Base-by-base conservation (phyloP, 2,797 vertebrate genomes). In the Dromococcyx pavoninus region DNA sequence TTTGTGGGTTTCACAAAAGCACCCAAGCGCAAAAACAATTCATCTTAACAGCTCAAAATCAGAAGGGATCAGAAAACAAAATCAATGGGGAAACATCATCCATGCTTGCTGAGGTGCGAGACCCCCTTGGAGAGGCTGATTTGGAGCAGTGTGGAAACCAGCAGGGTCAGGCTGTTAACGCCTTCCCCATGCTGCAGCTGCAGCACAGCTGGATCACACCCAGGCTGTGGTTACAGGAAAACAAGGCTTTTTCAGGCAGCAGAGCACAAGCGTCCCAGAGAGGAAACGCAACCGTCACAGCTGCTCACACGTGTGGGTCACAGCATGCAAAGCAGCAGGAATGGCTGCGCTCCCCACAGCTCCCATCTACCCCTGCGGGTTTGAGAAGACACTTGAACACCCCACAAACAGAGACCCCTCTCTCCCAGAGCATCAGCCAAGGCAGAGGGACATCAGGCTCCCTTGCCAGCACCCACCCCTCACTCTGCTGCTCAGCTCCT, bases 81-180 rank as follows among this genome's bases (percentile, higher is more conserved):
- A 33, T 21, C 37, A 92, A 46, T 2, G 27, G 35, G 67, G 53
- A 79, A 67, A 25, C 6, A 16, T 17, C 43, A 73, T 11, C 74
- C 67, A 43, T 35, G 19, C n/a, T 51, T 56, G 37, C 60, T 76
- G 8, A 64, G 51, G 12, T 12, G 28, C 18, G 21, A 60, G 54
- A 66, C 76, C 27, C 30, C 69, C 71, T 54, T 1, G 0, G 58
- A 81, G n/a, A 78, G 35, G 41, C 9, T 7, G 58, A 56, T 2
- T 35, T 3, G 0, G 35, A 61, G 50, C 3, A 0, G 46, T 27
- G 14, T 10, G 14, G 64, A 62, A 27, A 19, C 28, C 0, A 0
- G 39, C 54, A 58, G 64, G 17, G 11, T 28, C 7, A 1, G 48
- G 39, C 51, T 82, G 70, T 53, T 83, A 53, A 13, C 1, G 2